These are phyloP conservation scores for Diloba caeruleocephala DNA, from an alignment of 2,888 invertebrate genomes.

Conservation along the genomic window DNA sequence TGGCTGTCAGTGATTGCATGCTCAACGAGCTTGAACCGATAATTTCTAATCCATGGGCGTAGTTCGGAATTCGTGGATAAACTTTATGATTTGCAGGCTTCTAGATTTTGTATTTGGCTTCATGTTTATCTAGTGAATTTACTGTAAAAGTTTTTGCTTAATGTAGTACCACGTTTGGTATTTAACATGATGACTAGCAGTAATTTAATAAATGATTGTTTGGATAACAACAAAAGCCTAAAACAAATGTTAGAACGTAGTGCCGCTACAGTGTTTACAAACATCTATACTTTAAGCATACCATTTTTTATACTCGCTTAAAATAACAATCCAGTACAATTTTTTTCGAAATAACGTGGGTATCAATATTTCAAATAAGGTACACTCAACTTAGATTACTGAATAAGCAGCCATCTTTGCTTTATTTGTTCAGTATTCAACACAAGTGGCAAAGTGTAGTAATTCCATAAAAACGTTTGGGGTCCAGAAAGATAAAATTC, in stretches of 20 bases:
- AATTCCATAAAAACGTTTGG: slow-evolving; percentile 41
- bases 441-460: slow-evolving; percentile 37
- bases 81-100: slow-evolving; percentile 32
- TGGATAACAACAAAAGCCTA: too few relatives aligned
- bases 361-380: slow-evolving; percentile 34
- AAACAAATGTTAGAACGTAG: too few relatives aligned
- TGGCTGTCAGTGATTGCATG: slow-evolving; percentile 44
- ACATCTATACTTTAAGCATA: too few relatives aligned
- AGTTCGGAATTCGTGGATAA: slow-evolving; percentile 29
- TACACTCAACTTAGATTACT: slow-evolving; percentile 34
- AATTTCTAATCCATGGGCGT: slow-evolving; percentile 23
- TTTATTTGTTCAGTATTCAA: slow-evolving; percentile 42
- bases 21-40: slow-evolving; percentile 29
- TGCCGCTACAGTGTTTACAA: too few relatives aligned
- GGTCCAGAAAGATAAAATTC: slow-evolving; percentile 47
- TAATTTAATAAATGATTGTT: too few relatives aligned
- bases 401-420: slow-evolving; percentile 31
- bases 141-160: slow-evolving; percentile 2
- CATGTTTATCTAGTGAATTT: slow-evolving; percentile 6
- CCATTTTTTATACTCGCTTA: background rate
- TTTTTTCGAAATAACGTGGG: slow-evolving; percentile 8
- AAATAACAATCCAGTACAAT: slow-evolving; percentile 2
- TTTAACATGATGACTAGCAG: too few relatives aligned
- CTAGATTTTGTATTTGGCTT: slow-evolving; percentile 14
- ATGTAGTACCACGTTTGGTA: too few relatives aligned